phyloP scores from a whole-genome alignment of 2,113 vertebrate genomes.

The Poecilia latipinna region DNA sequence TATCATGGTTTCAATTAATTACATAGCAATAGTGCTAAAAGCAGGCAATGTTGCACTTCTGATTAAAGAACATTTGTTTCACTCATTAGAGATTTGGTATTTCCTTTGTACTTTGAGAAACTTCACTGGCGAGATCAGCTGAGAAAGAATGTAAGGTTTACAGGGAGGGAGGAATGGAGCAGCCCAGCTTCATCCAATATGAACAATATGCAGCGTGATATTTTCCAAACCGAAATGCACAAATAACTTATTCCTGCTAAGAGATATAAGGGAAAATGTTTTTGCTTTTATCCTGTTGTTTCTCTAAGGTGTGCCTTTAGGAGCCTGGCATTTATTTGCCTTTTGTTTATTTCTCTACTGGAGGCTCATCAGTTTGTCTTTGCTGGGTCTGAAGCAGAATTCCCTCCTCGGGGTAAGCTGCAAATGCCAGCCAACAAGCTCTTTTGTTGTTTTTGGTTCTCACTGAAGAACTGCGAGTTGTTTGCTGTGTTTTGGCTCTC shows the following conservation, averaged over 20 bases:
- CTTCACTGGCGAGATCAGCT: conserved; percentile 46
- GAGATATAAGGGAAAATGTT: conserved; percentile 26
- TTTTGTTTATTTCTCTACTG: conserved; percentile 58
- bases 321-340: conserved; percentile 62
- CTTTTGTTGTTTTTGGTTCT: conserved; percentile 53
- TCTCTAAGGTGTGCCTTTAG: conserved; percentile 55
- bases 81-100: too few relatives aligned
- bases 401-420: conserved; percentile 62
- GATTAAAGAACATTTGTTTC: not conserved
- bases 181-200: not conserved
- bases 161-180: conserved; percentile 14
- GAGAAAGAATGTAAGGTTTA: conserved; percentile 9
- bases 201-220: conserved; percentile 4
- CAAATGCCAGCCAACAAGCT: conserved; percentile 73
- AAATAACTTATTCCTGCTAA: conserved; percentile 4
- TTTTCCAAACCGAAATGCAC: conserved; percentile 18
- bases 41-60: not conserved
- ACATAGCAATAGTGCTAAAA: not conserved
- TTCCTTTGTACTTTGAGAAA: not conserved
- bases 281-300: conserved; percentile 10
- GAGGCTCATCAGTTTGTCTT: conserved; percentile 53
- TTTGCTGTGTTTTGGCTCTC: conserved; percentile 34
- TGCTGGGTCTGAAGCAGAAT: conserved; percentile 44
- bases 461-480: conserved; percentile 27
- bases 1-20: not conserved